Conservation (phyloP, 2,888 invertebrate genomes). For the Drosophila sordidula region DNA sequence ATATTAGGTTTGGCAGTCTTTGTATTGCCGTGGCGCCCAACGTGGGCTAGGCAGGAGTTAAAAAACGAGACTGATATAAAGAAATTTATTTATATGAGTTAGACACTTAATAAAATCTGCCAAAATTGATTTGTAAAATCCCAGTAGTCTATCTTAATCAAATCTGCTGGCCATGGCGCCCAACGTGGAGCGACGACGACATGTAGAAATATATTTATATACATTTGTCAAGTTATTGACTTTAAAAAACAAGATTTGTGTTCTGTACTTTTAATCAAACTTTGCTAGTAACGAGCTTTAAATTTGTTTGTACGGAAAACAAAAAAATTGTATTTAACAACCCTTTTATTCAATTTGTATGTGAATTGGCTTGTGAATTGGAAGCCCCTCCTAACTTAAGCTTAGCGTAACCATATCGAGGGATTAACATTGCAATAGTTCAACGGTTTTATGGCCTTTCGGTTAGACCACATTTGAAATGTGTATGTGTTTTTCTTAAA, state of each 20-base stretch:
- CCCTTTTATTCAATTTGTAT: conserved; percentile 10
- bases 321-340: conserved; percentile 18
- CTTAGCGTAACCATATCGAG: conserved; percentile 18
- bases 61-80: background rate
- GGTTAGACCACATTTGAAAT: conserved; percentile 27
- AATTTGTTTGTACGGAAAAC: conserved; percentile 11
- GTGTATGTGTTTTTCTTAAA: conserved; percentile 40
- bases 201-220: too few relatives aligned
- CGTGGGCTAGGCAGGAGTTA: background rate
- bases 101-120: too few relatives aligned
- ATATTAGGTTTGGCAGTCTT: conserved; percentile 4
- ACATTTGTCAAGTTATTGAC: too few relatives aligned
- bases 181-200: background rate
- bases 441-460: conserved; percentile 45
- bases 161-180: background rate
- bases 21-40: background rate
- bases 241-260: too few relatives aligned
- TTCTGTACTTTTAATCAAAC: too few relatives aligned
- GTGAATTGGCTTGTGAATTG: conserved; percentile 2
- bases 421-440: conserved; percentile 49
- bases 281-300: background rate
- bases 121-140: too few relatives aligned
- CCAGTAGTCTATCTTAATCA: background rate
- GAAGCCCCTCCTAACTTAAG: conserved; percentile 7
- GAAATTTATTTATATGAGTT: background rate